Percentiles rank a stretch among this genome's conserved stretches.
phyloP scores from a whole-genome alignment of 2,888 invertebrate species.

The Pollenia labialis region DNA sequence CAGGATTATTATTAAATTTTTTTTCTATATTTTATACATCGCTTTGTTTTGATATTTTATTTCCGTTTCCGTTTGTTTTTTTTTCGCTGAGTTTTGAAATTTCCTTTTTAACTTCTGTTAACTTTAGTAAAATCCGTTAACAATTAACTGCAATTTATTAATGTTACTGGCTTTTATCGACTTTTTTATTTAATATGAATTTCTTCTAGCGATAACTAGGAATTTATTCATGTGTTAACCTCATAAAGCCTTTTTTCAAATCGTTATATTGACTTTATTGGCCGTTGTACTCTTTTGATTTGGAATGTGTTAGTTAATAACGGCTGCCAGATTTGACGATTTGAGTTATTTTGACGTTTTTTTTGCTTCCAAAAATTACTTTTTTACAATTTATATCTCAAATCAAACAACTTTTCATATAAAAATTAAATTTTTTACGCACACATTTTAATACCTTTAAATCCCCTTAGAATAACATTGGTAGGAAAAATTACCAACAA shows the following conservation, averaged over 20 bases:
- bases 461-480: no score
- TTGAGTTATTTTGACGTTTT: no score
- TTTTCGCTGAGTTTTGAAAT: neutral
- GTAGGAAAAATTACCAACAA: no score
- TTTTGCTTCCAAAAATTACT: no score
- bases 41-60: neutral
- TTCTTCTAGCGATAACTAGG: constrained; percentile 37
- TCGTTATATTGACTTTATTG: constrained; percentile 21
- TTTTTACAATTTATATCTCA: no score
- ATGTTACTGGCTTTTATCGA: constrained; percentile 65
- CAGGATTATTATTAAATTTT: constrained; percentile 8
- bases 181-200: constrained; percentile 51
- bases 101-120: neutral
- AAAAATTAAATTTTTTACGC: no score
- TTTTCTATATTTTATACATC: neutral
- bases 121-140: constrained; percentile 61
- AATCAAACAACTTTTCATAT: no score
- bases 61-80: constrained; percentile 19
- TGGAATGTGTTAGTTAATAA: neutral
- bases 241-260: constrained; percentile 44
- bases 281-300: constrained; percentile 19
- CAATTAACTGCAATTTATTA: constrained; percentile 66
- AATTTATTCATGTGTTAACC: constrained; percentile 49
- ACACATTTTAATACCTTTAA: no score
- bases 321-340: no score